Base-by-base conservation (phyloP, 2,888 invertebrate species). In the Scrobipalpa costella region DNA sequence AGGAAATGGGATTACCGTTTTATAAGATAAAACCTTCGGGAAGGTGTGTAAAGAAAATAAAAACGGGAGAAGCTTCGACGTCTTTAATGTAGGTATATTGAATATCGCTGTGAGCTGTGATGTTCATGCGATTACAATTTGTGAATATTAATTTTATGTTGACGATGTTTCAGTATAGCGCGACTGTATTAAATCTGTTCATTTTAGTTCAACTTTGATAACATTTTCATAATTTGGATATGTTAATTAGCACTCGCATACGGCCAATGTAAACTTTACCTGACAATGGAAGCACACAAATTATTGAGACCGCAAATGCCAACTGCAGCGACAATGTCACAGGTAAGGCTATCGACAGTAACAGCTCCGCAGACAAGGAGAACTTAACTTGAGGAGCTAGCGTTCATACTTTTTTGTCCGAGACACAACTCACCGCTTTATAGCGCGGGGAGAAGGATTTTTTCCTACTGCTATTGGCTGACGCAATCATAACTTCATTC, bases 321-420 rank as follows among this genome's bases (percentile, higher is more conserved):
- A 66, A 63, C n/a, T 6, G 17, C 8, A 50, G 21, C 21, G 9
- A 55, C 34, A 27, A 15, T 34, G 55, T 55, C 15, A 33, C 55
- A 34, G 55, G 3, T n/a, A 13, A 34, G 34, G 34, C 55, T 7
- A 55, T 55, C 55, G 55, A 7, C 15, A 55, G 34, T 34, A 15
- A 55, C 7, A 27, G 27, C 33, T 7, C 0, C 8, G 33, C 13
- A 67, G 65, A 64, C 50, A 62, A 57, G 62, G 62, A 66, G 69
- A 77, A n/a, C n/a, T n/a, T n/a, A n/a, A n/a, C n/a, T n/a, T n/a
- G n/a, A n/a, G n/a, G n/a, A n/a, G n/a, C n/a, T n/a, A n/a, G n/a
- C n/a, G n/a, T n/a, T n/a, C n/a, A n/a, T n/a, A n/a, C n/a, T n/a
- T n/a, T n/a, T n/a, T n/a, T n/a, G n/a, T n/a, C n/a, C n/a, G n/a